Evolutionary conservation across 2,888 invertebrate genomes (phyloP), one percentile per base, ranked within the genome.

Genomic region (Atethmia centrago): DNA sequence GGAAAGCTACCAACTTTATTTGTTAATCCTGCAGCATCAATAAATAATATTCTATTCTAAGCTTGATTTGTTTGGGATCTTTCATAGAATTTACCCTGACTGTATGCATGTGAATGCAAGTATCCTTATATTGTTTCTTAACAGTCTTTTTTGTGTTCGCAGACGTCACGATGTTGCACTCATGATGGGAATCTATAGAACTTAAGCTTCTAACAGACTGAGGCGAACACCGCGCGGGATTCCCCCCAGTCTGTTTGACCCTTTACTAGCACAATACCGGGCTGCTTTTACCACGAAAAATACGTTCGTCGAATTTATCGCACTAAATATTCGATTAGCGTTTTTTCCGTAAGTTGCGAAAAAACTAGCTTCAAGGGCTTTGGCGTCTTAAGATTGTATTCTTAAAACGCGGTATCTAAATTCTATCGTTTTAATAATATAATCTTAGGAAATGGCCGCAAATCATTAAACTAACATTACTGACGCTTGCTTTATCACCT

Each of bases 401-500:
- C 8, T 25, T 28, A 69, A 42, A 69, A 25, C 12, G n/a, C 12
- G 51, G 0, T 51, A 51, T n/a, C 25, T 1, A 51, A 31, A 19
- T 40, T 28, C 31, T 40, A 4, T 68, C 49, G n/a, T 78, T 76
- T 40, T 51, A n/a, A 16, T 19, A 36, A 51, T 56, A 31, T 21
- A 7, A 59, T 62, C 55, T 76, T 62, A 56, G 16, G 12, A 65
- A 63, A 59, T 71, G 1, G 2, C 25, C 21, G 19, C 36, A 5
- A 12, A 51, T 74, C 58, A 71, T 31, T 28, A 58, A 49, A 73
- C 1, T 64, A 74, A 80, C 53, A 73, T 16, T 16, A 71, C 61
- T 70, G 65, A 77, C 49, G 31, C 70, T 77, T 74, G 68, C 80
- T 83, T 73, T 12, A 63, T 71, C 77, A 71, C 70, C 47, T 51